Evolutionary conservation across 2,888 invertebrate species (phyloP), one percentile per base, ranked within the genome.

Genomic region (Platerodrilus igneus): DNA sequence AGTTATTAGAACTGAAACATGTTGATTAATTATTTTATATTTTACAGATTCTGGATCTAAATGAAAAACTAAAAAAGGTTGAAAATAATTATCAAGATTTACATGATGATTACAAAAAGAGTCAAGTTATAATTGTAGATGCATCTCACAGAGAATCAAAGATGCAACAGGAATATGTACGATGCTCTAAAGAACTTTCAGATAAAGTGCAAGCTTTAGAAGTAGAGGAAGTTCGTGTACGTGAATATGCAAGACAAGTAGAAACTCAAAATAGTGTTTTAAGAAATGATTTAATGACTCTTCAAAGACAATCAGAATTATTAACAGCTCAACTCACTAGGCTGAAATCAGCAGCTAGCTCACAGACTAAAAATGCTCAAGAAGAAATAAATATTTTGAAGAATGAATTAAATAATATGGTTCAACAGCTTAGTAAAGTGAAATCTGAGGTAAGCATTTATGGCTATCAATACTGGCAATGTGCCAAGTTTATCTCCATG

Each of bases 321-420:
- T 20, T 22, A 3, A 21, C 11, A 23, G n/a, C 14, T 8, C n/a
- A 36, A 16, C 22, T 18, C 19, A 13, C n/a, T 2, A 48, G 45
- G 23, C 26, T 46, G 7, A 33, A 35, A 11, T 30, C 32, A 6
- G n/a, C n/a, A n/a, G n/a, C n/a, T n/a, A n/a, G n/a, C n/a, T n/a
- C n/a, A n/a, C n/a, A n/a, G n/a, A n/a, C n/a, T n/a, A n/a, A n/a
- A n/a, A n/a, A n/a, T n/a, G 54, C 57, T 3, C 56, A 63, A 40
- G 57, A 63, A 30, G 63, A 66, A 47, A 53, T 62, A n/a, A 40
- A 44, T 14, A 33, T 31, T 22, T 45, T 68, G 29, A 65, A 62
- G 41, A 54, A 55, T 10, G 60, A 65, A 43, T 41, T 64, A 22
- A 57, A 58, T 31, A 51, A 44, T 7, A 25, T 62, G 22, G 32